Evolutionary conservation across 2,113 vertebrate species (phyloP), one percentile per base, ranked within the genome.

Genomic region (Ochotona curzoniae): DNA sequence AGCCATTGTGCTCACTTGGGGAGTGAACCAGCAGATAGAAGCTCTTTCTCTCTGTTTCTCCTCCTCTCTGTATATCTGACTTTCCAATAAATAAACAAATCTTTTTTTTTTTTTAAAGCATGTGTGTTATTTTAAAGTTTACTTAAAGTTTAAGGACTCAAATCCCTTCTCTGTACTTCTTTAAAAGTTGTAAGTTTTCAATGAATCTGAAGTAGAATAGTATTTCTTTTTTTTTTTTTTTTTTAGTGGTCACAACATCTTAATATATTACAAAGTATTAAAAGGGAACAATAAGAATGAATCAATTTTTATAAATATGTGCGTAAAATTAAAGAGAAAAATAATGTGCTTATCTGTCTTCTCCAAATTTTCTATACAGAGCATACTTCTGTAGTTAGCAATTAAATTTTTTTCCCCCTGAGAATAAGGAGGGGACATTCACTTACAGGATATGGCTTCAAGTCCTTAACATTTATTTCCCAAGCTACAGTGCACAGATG

Each of bases 131-230:
- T 83, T 70, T 81, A 57, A 57, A 57, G 54, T 57, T 57, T 57
- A 57, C 44, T 93, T 47, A 60, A 74, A 63, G 6, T 83, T 79
- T 54, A 83, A 91, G 89, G 63, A 38, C 25, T 63, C 73, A 90
- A 91, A 69, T 78, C 0, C 6, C 25, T 47, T 63, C 8, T 67
- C n/a, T 54, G 4, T 67, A 47, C 8, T 64, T 75, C 38, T n/a
- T 26, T 57, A 66, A 49, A 80, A 76, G 28, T 49, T 93, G 35
- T 89, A 78, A 20, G 76, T 71, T 21, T 64, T 83, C 44, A 67
- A 54, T 47, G 38, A 30, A 47, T 13, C 32, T 84, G 15, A 60
- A 66, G 18, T 25, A 47, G n/a, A 69, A 32, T 26, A 71, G 51
- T 49, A 71, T 60, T 90, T 63, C 64, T 57, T 83, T 86, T 44